These are phyloP conservation scores for Montipora foliosa DNA, from an alignment of 64 coral and sea anemone species.

Conservation along the genomic window DNA sequence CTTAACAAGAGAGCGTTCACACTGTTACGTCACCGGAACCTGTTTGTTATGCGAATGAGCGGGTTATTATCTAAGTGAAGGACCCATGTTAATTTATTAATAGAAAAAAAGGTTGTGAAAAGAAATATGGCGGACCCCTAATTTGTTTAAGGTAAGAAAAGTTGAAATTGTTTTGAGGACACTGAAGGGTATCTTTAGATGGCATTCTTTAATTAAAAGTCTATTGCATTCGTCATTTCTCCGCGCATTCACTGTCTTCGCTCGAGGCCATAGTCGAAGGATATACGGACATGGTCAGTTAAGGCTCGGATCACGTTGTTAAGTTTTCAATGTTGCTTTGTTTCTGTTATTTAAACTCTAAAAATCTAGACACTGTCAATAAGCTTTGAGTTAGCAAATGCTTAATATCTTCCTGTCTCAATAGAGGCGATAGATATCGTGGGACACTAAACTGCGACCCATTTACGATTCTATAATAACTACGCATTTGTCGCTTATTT, in stretches of 20 bases:
- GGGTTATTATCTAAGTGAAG: slow-evolving; percentile 47
- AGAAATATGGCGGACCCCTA: slow-evolving; percentile 60
- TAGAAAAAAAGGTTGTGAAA: slow-evolving; percentile 57
- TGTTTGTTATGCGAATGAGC: slow-evolving; percentile 46
- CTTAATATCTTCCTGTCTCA: not conserved
- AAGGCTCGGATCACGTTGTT: slow-evolving; percentile 2
- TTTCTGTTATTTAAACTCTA: not conserved
- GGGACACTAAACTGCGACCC: no score
- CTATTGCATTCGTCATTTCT: not conserved
- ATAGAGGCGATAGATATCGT: no score
- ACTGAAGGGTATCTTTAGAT: not conserved
- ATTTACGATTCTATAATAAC: not conserved
- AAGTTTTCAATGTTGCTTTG: slow-evolving; percentile 29
- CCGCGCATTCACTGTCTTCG: not conserved
- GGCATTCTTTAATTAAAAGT: not conserved
- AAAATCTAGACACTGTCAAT: not conserved
- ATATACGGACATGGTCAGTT: not conserved
- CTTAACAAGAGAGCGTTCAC: not conserved
- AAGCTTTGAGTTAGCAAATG: not conserved
- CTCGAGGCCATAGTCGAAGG: not conserved
- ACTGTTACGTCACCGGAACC: slow-evolving; percentile 31
- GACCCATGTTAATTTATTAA: slow-evolving; percentile 46
- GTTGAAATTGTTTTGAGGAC: not conserved
- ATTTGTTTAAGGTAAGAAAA: slow-evolving; percentile 32
- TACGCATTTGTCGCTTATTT: not conserved